Conservation (phyloP, 1,140 invertebrate genomes). For the Oscheius sp. region DNA sequence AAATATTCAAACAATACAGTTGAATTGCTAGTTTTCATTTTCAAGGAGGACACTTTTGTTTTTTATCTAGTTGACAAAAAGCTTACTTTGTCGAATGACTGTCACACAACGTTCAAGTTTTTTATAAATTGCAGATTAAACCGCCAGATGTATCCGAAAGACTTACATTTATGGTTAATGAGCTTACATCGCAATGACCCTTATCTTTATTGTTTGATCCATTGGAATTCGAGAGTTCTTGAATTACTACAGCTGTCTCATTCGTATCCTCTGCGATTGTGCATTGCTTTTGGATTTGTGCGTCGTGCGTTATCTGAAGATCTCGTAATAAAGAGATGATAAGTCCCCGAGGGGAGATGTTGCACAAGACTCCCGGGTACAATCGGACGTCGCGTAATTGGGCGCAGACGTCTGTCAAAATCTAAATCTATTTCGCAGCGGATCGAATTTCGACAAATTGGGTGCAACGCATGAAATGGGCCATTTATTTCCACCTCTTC, state of each 20-base stretch:
- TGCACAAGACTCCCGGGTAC: background rate
- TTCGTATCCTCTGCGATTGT: background rate
- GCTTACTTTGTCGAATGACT: background rate
- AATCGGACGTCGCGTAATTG: too few species aligned
- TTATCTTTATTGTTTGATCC: background rate
- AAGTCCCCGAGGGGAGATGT: constrained; percentile 1
- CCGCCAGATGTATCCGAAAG: background rate
- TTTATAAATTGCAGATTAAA: too few species aligned
- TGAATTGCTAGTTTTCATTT: background rate
- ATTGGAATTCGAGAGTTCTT: background rate
- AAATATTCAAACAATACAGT: background rate
- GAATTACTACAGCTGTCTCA: background rate
- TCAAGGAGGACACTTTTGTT: background rate
- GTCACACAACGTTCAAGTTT: too few species aligned
- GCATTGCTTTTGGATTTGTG: too few species aligned
- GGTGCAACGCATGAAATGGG: background rate
- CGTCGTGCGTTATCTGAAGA: too few species aligned
- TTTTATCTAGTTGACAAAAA: background rate
- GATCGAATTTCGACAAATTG: background rate
- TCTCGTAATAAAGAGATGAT: constrained; percentile 10
- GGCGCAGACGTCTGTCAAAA: constrained; percentile 1
- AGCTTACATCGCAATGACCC: background rate
- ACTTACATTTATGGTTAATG: background rate
- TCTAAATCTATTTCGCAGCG: background rate
- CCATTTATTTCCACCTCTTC: background rate